Evolutionary conservation across 2,888 invertebrate species (phyloP), one percentile per base, ranked within the genome.

Genomic region (Orgyia antiqua): DNA sequence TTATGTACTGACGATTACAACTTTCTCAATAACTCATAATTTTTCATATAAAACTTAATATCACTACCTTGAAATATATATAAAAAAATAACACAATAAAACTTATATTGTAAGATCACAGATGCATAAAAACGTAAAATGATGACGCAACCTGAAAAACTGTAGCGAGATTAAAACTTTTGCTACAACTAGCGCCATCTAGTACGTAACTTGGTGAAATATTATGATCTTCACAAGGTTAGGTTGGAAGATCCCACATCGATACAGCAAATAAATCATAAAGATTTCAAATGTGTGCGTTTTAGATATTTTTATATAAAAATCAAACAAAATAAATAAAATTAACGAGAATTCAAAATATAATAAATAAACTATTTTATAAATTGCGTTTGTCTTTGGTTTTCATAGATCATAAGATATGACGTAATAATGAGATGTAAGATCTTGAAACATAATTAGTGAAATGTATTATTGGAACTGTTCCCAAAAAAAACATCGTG

Each of bases 151-250:
- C 44, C 58, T 59, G 58, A 66, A 68, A 65, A 58, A n/a, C 36
- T 35, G 36, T 45, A 24, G 41, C 34, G 29, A 15, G 33, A 29
- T 36, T 32, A 41, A 37, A 42, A 31, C 35, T 48, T 58, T 68
- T 45, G 66, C 19, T 32, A 63, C 77, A 0, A 1, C 31, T 60
- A 52, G 33, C 69, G 75, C 79, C 82, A 82, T 79, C 82, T 80
- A 51, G 48, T 42, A 50, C 27, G 35, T 75, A 82, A 82, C 76
- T 82, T 80, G 79, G 73, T 36, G 51, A 52, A 57, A 49, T 27
- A 31, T 8, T 33, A 32, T 37, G 53, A 43, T 55, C 51, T 58
- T 51, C 44, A 45, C 60, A 59, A 60, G 60, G 60, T 52, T 50
- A 52, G 45, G 43, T 24, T 36, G 31, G 45, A 59, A 59, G 58